These are phyloP conservation scores for Phacellophora camtschatica DNA, from an alignment of 30 jellyfish, hydroid and myxozoan species.

Conservation along the genomic window DNA sequence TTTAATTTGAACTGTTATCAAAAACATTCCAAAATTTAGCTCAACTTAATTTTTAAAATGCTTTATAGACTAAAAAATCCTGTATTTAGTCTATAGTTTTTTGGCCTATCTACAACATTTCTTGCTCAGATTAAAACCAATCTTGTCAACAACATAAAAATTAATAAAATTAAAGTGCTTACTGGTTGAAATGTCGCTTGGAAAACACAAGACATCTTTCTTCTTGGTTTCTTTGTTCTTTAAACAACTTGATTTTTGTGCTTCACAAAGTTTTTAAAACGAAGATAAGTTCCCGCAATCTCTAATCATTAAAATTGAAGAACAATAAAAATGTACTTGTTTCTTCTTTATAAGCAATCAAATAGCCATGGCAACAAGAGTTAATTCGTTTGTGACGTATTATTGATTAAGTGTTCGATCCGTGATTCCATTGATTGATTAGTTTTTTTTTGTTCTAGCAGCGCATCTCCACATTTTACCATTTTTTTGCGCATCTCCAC, in stretches of 20 bases:
- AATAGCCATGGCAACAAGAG: slow-evolving; percentile 13
- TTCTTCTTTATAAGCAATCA: neutral
- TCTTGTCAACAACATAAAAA: neutral
- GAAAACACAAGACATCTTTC: slow-evolving; percentile 7
- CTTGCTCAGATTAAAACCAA: too few relatives aligned
- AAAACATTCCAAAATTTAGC: too few relatives aligned
- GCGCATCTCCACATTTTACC: too few relatives aligned
- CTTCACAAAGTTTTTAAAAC: neutral
- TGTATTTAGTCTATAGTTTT: neutral
- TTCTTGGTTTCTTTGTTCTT: neutral
- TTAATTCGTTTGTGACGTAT: slow-evolving; percentile 39
- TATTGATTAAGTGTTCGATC: neutral
- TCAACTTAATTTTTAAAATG: too few relatives aligned
- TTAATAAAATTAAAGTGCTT: neutral
- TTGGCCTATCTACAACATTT: neutral
- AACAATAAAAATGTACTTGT: neutral
- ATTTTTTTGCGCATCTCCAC: too few relatives aligned
- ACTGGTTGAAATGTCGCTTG: slow-evolving; percentile 1
- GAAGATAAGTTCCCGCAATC: slow-evolving; percentile 49
- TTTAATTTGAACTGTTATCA: too few relatives aligned
- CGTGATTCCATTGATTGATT: neutral
- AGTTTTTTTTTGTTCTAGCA: neutral
- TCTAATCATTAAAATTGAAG: neutral
- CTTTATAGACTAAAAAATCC: too few relatives aligned
- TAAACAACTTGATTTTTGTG: neutral